Evolutionary conservation across 2,888 invertebrate species (phyloP), one percentile per base, ranked within the genome.

Genomic region (Hermodice carunculata): DNA sequence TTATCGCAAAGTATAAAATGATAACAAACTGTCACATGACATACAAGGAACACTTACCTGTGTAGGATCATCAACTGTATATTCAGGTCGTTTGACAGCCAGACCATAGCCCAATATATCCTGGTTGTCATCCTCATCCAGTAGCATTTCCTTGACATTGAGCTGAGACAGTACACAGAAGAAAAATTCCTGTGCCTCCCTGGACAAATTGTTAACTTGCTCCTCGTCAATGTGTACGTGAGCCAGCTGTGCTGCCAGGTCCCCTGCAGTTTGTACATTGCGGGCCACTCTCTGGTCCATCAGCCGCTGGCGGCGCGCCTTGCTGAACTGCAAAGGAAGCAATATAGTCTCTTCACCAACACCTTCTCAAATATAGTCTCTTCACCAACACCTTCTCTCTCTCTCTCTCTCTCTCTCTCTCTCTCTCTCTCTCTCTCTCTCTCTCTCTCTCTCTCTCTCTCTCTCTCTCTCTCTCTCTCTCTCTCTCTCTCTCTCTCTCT

Each of bases 21-120:
- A n/a, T n/a, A n/a, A n/a, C n/a, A n/a, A n/a, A n/a, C n/a, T n/a
- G n/a, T n/a, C n/a, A n/a, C n/a, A n/a, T n/a, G n/a, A n/a, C n/a
- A n/a, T n/a, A n/a, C n/a, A n/a, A n/a, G n/a, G n/a, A n/a, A n/a
- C n/a, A n/a, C n/a, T 67, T 60, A 76, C 76, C 53, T 71, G 32
- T 32, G 76, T 74, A 28, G 78, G 78, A 34, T 74, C 74, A 65
- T 78, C 78, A 19, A 76, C 34, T 2, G 71, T 75, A 56, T 73
- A 69, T 58, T 78, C 78, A 28, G 71, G 70, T 62, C 78, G 62
- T 37, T 71, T 66, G 17, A 78, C 76, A 22, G 76, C 76, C 40
- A 78, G 53, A 14, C 78, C 76, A 68, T 76, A 71, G 3, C 78
- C 78, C 19, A 78, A 75, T 1, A 70, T 69, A 63, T 78, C 73